Conservation (phyloP, 1,140 invertebrate genomes). For the Papilio helenus region DNA sequence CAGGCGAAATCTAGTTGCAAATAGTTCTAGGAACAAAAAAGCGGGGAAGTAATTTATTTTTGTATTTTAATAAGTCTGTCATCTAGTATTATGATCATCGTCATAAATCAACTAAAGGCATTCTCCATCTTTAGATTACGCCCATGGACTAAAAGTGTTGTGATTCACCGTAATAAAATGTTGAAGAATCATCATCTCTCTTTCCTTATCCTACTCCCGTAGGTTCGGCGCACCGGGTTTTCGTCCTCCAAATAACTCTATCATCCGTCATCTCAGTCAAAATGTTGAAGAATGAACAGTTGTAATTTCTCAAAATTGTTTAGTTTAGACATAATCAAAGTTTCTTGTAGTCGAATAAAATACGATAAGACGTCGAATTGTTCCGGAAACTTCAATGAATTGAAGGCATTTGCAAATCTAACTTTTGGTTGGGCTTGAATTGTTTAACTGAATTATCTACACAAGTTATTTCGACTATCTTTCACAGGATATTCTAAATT, state of each 20-base stretch:
- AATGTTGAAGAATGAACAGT: neutral
- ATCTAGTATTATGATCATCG: neutral
- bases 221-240: too few species aligned
- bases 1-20: too few species aligned
- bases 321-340: neutral
- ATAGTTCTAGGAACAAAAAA: neutral
- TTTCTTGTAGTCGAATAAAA: slow-evolving; percentile 11
- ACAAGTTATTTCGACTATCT: slow-evolving; percentile 36
- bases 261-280: too few species aligned
- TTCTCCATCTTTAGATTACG: neutral
- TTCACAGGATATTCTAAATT: neutral
- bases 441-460: slow-evolving; percentile 38
- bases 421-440: slow-evolving; percentile 41
- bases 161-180: too few species aligned
- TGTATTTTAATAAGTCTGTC: neutral
- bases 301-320: neutral
- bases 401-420: slow-evolving; percentile 43
- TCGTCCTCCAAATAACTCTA: too few species aligned
- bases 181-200: too few species aligned
- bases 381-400: slow-evolving; percentile 41
- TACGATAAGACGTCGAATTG: slow-evolving; percentile 41
- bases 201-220: too few species aligned
- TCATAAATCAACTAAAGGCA: neutral
- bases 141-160: too few species aligned
- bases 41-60: neutral